Evolutionary conservation across 2,797 vertebrate genomes (phyloP).

Genomic region (Coluber constrictor): DNA sequence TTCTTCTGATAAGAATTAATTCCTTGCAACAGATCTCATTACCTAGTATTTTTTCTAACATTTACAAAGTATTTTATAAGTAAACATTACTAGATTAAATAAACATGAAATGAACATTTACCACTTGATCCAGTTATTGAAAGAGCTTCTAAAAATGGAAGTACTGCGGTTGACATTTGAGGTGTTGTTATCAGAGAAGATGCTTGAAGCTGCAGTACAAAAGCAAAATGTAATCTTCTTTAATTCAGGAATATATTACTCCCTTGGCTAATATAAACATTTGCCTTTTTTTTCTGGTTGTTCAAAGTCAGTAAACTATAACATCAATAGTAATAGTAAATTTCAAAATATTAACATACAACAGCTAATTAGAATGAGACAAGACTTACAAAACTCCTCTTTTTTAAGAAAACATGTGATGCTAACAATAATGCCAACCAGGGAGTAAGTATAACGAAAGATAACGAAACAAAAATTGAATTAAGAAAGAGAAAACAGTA

Average conservation of each 20-base stretch:
- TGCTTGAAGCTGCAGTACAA: slow-evolving; percentile 59
- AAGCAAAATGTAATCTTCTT: slow-evolving; percentile 21
- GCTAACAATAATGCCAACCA: not conserved
- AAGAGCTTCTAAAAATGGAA: slow-evolving; percentile 77
- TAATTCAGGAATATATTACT: not conserved
- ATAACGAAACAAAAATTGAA: not conserved
- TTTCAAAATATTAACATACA: not conserved
- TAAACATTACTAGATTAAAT: not conserved
- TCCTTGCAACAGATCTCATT: not conserved
- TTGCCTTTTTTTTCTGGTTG: not conserved
- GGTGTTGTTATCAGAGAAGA: slow-evolving; percentile 68
- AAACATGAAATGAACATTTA: slow-evolving; percentile 20
- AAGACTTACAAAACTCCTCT: not conserved
- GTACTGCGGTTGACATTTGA: slow-evolving; percentile 76
- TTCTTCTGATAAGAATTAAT: not conserved
- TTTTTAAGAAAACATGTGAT: not conserved
- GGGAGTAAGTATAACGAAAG: not conserved
- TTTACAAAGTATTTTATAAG: not conserved
- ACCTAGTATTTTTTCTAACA: not conserved
- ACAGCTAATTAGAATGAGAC: not conserved
- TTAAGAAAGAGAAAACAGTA: not conserved
- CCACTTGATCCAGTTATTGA: slow-evolving; percentile 87
- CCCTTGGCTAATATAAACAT: slow-evolving; percentile 6
- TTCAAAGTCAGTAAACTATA: not conserved
- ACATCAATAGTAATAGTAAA: not conserved